These are phyloP conservation scores for Carcinoscorpius rotundicauda DNA, from an alignment of 1,140 invertebrate genomes.

Conservation along the genomic window DNA sequence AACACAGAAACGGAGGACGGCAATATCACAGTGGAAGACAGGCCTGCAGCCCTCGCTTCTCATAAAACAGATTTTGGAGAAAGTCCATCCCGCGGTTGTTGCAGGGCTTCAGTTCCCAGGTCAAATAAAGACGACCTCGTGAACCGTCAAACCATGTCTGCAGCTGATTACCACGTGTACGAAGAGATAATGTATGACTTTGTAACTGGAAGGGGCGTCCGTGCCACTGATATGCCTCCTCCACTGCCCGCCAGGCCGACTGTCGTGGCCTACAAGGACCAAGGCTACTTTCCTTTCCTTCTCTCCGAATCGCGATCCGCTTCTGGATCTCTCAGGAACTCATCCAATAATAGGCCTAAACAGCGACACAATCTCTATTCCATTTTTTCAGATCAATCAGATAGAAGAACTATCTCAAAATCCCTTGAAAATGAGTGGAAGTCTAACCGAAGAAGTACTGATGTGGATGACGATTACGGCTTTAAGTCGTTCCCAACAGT, in stretches of 20 bases:
- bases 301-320: not conserved
- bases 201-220: not conserved
- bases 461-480: slow-evolving; percentile 22
- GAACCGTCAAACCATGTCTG: not conserved
- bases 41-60: too few relatives aligned
- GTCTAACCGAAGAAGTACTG: not conserved
- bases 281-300: not conserved
- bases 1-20: slow-evolving; percentile 1
- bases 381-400: slow-evolving; percentile 18
- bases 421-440: slow-evolving; percentile 22
- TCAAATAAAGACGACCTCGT: not conserved
- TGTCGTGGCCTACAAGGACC: slow-evolving; percentile 4
- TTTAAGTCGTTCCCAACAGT: slow-evolving; percentile 8
- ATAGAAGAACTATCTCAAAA: slow-evolving; percentile 20
- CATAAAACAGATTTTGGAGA: too few relatives aligned
- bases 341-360: slow-evolving; percentile 17
- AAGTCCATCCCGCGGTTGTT: too few relatives aligned
- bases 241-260: slow-evolving; percentile 15
- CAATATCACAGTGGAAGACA: too few relatives aligned
- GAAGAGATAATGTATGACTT: slow-evolving; percentile 31
- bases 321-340: not conserved
- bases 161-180: slow-evolving; percentile 31
- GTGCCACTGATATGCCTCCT: slow-evolving; percentile 4
- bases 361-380: slow-evolving; percentile 24
- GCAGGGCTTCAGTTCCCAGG: too few relatives aligned